phyloP scores from a whole-genome alignment of 2,113 vertebrate species.

The Zosterops japonicus region DNA sequence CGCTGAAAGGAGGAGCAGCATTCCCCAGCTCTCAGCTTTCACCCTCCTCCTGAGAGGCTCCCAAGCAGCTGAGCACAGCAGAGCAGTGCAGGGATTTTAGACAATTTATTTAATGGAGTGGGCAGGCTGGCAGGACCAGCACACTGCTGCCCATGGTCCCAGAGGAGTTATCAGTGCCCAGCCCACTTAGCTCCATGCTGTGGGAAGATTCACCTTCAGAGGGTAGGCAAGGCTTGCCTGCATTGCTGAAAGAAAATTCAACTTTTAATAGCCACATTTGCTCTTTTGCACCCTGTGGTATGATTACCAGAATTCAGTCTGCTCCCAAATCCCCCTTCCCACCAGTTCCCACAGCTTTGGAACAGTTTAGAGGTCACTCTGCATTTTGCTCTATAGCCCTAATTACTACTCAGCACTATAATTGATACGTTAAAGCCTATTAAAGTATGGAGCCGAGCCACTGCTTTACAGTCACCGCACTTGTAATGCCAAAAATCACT shows the following conservation, averaged over 20 bases:
- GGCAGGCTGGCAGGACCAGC: background rate
- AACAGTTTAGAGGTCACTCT: constrained; percentile 29
- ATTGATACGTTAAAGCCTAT: constrained; percentile 68
- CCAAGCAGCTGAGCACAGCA: background rate
- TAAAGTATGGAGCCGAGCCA: constrained; percentile 64
- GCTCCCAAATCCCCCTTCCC: constrained; percentile 41
- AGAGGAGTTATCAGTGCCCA: background rate
- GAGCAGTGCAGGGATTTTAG: background rate
- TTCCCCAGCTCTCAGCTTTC: constrained; percentile 56
- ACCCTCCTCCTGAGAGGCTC: background rate
- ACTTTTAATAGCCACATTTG: background rate
- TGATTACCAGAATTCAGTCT: constrained; percentile 17
- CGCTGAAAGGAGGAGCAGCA: background rate
- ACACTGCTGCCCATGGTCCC: background rate
- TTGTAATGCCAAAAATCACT: constrained; percentile 67
- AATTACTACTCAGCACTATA: constrained; percentile 59
- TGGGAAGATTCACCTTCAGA: background rate
- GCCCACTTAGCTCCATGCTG: background rate
- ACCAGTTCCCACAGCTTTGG: constrained; percentile 14
- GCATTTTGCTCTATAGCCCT: constrained; percentile 41
- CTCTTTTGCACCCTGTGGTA: background rate
- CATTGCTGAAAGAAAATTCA: background rate
- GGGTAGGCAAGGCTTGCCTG: background rate
- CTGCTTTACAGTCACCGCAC: constrained; percentile 42
- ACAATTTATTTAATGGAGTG: background rate